phyloP scores from a whole-genome alignment of 2,888 invertebrate genomes.

The Andrena bicolor region DNA sequence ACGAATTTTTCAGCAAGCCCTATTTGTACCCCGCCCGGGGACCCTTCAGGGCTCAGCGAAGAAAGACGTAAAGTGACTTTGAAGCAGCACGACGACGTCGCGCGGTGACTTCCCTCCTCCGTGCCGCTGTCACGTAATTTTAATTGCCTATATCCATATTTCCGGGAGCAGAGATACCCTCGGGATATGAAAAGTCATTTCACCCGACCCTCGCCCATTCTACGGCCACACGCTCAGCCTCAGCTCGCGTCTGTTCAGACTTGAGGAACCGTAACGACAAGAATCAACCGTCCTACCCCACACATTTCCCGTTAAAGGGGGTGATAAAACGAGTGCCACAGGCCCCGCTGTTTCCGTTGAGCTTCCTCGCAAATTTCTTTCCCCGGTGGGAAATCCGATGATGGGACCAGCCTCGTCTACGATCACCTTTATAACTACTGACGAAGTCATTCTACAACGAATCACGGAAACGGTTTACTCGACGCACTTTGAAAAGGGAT shows the following conservation, averaged over 20 bases:
- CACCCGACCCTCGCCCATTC: conserved; percentile 68
- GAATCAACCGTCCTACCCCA: conserved; percentile 54
- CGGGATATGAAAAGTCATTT: conserved; percentile 76
- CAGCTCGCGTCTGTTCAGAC: conserved; percentile 53
- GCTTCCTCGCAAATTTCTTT: conserved; percentile 66
- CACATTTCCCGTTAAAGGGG: conserved; percentile 25
- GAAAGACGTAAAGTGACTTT: conserved; percentile 64
- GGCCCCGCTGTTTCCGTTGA: conserved; percentile 54
- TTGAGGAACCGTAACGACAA: conserved; percentile 69
- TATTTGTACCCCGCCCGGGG: background rate
- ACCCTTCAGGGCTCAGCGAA: conserved; percentile 10
- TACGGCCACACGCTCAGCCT: conserved; percentile 14
- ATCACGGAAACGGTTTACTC: conserved; percentile 33
- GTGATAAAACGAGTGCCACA: conserved; percentile 65
- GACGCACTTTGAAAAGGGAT: conserved; percentile 13
- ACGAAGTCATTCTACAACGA: conserved; percentile 54
- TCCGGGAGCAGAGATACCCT: conserved; percentile 70
- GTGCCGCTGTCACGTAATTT: conserved; percentile 70
- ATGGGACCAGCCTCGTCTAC: conserved; percentile 40
- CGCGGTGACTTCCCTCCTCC: conserved; percentile 21
- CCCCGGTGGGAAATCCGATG: conserved; percentile 61
- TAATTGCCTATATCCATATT: conserved; percentile 77
- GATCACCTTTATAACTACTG: conserved; percentile 57
- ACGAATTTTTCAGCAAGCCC: background rate
- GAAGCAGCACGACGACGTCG: conserved; percentile 51